Evolutionary conservation across 2,888 invertebrate genomes (phyloP), one percentile per base, ranked within the genome.

Genomic region (Dasysyrphus tricinctus): DNA sequence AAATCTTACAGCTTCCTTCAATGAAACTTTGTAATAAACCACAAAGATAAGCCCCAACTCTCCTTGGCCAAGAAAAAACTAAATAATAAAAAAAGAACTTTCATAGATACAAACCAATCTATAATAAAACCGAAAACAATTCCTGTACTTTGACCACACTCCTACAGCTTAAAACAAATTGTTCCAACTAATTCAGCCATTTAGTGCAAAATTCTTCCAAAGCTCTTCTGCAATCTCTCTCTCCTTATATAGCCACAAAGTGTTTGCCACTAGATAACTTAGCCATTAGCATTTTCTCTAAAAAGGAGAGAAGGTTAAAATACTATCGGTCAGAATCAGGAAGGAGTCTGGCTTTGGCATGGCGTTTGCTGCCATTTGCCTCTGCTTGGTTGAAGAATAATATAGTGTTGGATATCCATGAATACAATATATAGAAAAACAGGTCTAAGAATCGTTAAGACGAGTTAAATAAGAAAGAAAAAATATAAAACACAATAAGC

Each of bases 121-220:
- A n/a, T n/a, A 77, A 51, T 67, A 73, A 76, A 77, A 77, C 73
- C 72, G 67, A 77, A 82, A 65, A 73, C 67, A 54, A 73, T 73
- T 67, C 67, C 49, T 19, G 16, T 59, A 82, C 51, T 65, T 65
- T 37, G 47, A 29, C 69, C 39, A 54, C 59, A 47, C 77, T 69
- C 24, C 24, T 24, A 24, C 37, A 78, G 73, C 59, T 56, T 54
- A 54, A 54, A 74, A 78, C 73, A 82, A 75, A 75, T 63, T 83
- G 83, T 57, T 75, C 49, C 74, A 75, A 75, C 79, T 83, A 83
- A 83, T 75, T 79, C 47, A 37, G 65, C 75, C 83, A 79, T 79
- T 79, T 72, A 75, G 79, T 72, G 51, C 11, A 49, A 70, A 70
- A 79, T 57, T 69, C 57, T 65, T 83, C 19, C 56, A 57, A 76